Evolutionary conservation across 2,797 vertebrate species (phyloP), one percentile per base, ranked within the genome.

Genomic region (Poeciliopsis presidionis): DNA sequence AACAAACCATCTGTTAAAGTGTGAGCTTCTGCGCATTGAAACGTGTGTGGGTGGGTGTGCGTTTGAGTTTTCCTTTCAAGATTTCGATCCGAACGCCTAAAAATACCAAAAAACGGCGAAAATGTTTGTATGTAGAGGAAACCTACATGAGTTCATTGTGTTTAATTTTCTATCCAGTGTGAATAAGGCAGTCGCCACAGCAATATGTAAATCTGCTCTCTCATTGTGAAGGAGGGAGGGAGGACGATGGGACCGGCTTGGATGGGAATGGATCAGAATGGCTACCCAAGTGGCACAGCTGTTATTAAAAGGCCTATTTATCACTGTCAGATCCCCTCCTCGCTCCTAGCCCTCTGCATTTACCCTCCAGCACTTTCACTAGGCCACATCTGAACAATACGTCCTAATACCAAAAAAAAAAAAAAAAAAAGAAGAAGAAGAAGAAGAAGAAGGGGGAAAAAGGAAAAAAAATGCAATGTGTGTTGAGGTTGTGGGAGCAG

Each of bases 271-370:
- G 92, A 93, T 94, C 90, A 93, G 92, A 94, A 94, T 94, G 93
- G 92, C 92, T 94, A 88, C 93, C 94, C 94, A 93, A 93, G 94
- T 95, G 94, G 94, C 94, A 94, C 96, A 96, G 96, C 95, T 96
- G 96, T 96, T 96, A 96, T 96, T 96, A 96, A 96, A 96, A 95
- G 95, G 93, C 92, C 95, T 96, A 96, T 96, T 96, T 96, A 96
- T 96, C 96, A 96, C 95, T 96, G 96, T 96, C 95, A 96, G 85
- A 94, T 95, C 95, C 92, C 93, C 88, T 93, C 83, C 91, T 93
- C 89, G 89, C 93, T 95, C 83, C 86, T 76, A 91, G 92, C 90
- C 89, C 91, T 93, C 82, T 87, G 90, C 89, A 86, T 88, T 92
- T 9, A 80, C 93, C 94, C 94, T 93, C 81, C 88, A 92, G 95